These are phyloP conservation scores for Montipora efflorescens DNA, from an alignment of 64 coral and sea anemone genomes.

Conservation along the genomic window DNA sequence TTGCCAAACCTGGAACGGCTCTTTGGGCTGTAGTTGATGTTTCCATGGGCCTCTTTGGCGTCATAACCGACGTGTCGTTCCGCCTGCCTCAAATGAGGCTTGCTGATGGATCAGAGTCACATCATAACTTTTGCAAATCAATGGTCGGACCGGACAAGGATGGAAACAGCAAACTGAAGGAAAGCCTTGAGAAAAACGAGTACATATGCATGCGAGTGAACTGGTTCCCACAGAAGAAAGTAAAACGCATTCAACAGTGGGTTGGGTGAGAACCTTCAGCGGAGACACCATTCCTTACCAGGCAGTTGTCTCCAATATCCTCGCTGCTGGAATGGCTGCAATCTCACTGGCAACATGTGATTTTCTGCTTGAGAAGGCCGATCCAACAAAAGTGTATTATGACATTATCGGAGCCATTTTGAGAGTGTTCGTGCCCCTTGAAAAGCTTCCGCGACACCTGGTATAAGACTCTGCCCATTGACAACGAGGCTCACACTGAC, in stretches of 20 bases:
- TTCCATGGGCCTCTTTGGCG: slow-evolving; percentile 78
- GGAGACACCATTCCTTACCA: slow-evolving; percentile 30
- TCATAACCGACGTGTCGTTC: slow-evolving; percentile 79
- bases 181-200: slow-evolving; percentile 40
- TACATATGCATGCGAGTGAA: slow-evolving; percentile 52
- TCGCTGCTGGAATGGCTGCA: slow-evolving; percentile 42
- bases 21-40: slow-evolving; percentile 70
- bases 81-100: slow-evolving; percentile 17
- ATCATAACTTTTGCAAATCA: slow-evolving; percentile 46
- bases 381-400: not conserved
- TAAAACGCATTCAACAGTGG: not conserved
- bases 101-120: slow-evolving; percentile 39
- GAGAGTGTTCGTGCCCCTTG: slow-evolving; percentile 9
- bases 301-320: not conserved
- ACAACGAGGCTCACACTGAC: slow-evolving; percentile 59
- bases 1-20: slow-evolving; percentile 18
- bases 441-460: slow-evolving; percentile 47
- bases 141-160: slow-evolving; percentile 2
- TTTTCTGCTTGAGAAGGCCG: slow-evolving; percentile 35
- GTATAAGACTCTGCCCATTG: slow-evolving; percentile 70
- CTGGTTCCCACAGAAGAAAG: slow-evolving; percentile 81
- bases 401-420: slow-evolving; percentile 3
- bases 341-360: slow-evolving; percentile 39
- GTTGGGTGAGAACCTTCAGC: too few relatives aligned
- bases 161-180: too few relatives aligned